phyloP scores from a whole-genome alignment of 2,797 vertebrate species.

The Chaetophractus vellerosus region DNA sequence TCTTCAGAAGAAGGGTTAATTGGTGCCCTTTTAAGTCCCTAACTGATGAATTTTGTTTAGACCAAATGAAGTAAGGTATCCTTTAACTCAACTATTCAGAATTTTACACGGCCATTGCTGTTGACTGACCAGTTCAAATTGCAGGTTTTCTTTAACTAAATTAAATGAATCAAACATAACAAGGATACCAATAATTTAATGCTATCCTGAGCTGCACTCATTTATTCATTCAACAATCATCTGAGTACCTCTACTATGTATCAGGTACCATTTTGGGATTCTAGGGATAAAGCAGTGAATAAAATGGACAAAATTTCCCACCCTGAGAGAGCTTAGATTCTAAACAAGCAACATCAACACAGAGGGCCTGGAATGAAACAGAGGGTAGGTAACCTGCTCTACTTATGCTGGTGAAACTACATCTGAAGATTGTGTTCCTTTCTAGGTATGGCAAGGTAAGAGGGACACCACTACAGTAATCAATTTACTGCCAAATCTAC shows the following conservation, averaged over 20 bases:
- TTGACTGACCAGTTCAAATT: neutral
- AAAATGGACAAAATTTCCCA: neutral
- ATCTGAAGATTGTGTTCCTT: neutral
- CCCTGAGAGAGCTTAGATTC: neutral
- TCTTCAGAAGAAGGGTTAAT: neutral
- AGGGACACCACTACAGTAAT: neutral
- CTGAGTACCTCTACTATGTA: neutral
- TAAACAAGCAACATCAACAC: neutral
- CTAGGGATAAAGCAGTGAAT: neutral
- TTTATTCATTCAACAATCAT: neutral
- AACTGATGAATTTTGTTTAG: slow-evolving; percentile 7
- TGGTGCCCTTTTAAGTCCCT: neutral
- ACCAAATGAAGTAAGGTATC: neutral
- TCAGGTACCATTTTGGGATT: neutral
- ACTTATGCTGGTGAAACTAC: neutral
- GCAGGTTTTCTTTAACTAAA: neutral
- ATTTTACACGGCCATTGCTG: neutral
- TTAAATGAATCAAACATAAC: neutral
- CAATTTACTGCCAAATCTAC: neutral
- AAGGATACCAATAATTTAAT: neutral
- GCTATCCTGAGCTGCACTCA: neutral
- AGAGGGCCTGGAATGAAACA: neutral
- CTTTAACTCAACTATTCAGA: neutral
- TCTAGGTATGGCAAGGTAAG: neutral
- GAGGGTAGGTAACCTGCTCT: neutral